Percentiles rank a stretch among this genome's conserved stretches.
Evolutionary conservation across 2,888 invertebrate genomes (phyloP).

Genomic region (Cryptocephalus moraei): DNA sequence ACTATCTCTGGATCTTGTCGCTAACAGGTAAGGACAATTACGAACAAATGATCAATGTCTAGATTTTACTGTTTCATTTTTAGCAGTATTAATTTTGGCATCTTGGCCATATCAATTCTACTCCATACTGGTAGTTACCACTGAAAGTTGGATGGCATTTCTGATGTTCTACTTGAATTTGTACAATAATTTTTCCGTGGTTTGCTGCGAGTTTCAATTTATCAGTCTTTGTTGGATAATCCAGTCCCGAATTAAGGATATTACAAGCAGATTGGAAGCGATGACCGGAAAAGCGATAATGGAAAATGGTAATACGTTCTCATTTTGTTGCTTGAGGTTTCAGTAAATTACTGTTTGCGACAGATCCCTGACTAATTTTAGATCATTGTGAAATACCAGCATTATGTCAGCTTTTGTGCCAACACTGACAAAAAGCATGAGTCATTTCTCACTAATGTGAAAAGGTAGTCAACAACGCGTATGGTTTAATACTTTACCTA

Average conservation of each 20-base stretch:
- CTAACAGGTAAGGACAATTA: conserved; percentile 6
- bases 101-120: conserved; percentile 17
- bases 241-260: conserved; percentile 6
- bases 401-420: no score
- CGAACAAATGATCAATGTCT: no score
- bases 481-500: no score
- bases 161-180: conserved; percentile 14
- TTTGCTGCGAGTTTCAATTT: conserved; percentile 16
- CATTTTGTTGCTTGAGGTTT: no score
- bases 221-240: conserved; percentile 11
- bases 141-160: conserved; percentile 11
- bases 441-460: no score
- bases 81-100: conserved; percentile 7
- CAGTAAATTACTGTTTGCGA: no score
- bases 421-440: no score
- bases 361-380: no score
- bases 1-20: conserved; percentile 7
- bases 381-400: no score
- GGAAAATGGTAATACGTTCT: conserved; percentile 5
- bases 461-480: no score
- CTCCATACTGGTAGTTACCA: conserved; percentile 11
- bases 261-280: conserved; percentile 7
- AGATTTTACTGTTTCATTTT: background rate
- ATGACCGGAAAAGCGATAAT: conserved; percentile 2
- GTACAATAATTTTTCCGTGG: conserved; percentile 15